phyloP scores from a whole-genome alignment of 2,797 vertebrate genomes.

The Schizopygopsis malacanthus region DNA sequence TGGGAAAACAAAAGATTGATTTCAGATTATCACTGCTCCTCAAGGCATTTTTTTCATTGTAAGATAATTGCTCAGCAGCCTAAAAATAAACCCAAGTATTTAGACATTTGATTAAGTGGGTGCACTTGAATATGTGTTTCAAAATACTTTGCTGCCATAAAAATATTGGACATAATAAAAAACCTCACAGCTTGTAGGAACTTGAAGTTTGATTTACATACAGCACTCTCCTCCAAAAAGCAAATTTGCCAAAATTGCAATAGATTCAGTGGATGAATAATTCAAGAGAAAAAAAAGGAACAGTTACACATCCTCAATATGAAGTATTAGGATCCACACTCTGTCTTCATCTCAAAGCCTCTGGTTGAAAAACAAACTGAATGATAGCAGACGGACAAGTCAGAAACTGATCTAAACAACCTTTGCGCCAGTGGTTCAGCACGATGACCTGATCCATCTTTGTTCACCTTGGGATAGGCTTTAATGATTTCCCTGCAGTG shows the following conservation, averaged over 20 bases:
- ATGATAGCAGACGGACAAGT: constrained; percentile 11
- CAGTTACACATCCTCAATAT: constrained; percentile 51
- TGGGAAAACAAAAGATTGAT: constrained; percentile 21
- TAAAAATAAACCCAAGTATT: neutral
- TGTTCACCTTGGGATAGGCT: constrained; percentile 56
- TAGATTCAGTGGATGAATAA: constrained; percentile 45
- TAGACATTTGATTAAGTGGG: neutral
- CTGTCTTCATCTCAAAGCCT: constrained; percentile 12
- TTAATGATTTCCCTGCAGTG: constrained; percentile 54
- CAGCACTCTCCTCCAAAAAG: constrained; percentile 22
- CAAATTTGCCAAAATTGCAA: constrained; percentile 21
- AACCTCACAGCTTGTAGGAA: neutral
- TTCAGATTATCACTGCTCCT: constrained; percentile 6
- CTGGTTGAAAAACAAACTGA: constrained; percentile 15
- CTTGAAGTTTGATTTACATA: constrained; percentile 17
- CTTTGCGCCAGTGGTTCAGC: neutral
- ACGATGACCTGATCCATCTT: constrained; percentile 19
- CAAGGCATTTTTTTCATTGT: neutral
- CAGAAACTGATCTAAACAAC: constrained; percentile 40
- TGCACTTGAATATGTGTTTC: neutral
- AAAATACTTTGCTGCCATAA: constrained; percentile 20
- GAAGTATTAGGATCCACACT: neutral
- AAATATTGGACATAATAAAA: neutral
- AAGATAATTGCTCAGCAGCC: neutral
- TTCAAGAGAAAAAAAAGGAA: constrained; percentile 41